A percentile compares a stretch with the other conserved stretches of the same genome.
phyloP scores from a whole-genome alignment of 2,797 vertebrate genomes.

The Pagetopsis macropterus region DNA sequence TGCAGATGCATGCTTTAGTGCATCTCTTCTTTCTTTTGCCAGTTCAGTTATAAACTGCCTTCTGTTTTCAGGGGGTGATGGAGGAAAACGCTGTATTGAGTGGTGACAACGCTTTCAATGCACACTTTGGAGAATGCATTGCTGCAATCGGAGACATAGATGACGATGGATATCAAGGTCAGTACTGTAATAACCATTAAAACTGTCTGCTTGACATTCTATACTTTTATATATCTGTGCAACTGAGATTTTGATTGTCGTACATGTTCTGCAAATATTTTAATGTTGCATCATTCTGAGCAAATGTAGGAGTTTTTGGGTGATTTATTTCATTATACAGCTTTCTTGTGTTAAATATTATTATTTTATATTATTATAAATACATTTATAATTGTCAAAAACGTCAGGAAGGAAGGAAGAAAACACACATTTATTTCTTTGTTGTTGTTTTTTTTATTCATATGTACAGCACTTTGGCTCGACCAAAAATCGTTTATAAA shows the following conservation, averaged over 20 bases:
- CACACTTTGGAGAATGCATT: constrained; percentile 96
- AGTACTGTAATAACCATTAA: constrained; percentile 46
- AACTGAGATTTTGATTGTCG: too few relatives aligned
- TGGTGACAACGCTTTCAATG: constrained; percentile 90
- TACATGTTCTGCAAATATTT: neutral
- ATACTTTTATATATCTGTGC: neutral
- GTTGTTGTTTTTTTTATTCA: neutral
- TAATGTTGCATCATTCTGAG: neutral
- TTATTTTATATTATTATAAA: too few relatives aligned
- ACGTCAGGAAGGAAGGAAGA: neutral
- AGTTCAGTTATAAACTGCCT: constrained; percentile 20
- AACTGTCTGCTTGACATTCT: neutral
- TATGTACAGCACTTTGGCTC: too few relatives aligned
- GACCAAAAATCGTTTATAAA: too few relatives aligned
- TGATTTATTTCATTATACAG: neutral
- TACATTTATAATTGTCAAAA: too few relatives aligned
- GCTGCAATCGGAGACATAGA: constrained; percentile 91
- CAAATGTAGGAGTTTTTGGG: neutral
- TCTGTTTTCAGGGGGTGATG: constrained; percentile 88
- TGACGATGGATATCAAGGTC: constrained; percentile 95
- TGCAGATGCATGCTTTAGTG: neutral
- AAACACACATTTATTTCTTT: neutral
- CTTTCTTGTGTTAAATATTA: neutral
- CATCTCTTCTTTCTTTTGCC: constrained; percentile 6
- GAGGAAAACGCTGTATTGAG: constrained; percentile 87